Conservation (phyloP, 2,888 invertebrate species). For the Pristionchus japonicus region DNA sequence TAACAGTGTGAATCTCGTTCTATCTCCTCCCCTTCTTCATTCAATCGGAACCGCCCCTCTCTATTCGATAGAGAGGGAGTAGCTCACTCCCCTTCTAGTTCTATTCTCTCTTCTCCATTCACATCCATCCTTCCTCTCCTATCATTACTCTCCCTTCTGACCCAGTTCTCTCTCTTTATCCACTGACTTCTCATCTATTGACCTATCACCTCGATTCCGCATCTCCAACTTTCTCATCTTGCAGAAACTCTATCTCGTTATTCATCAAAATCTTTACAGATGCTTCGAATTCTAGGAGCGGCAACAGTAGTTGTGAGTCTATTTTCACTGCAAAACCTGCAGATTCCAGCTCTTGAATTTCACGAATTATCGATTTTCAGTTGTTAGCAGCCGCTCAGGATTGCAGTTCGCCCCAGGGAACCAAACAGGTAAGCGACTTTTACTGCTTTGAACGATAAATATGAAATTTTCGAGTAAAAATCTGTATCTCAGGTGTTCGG, state of each 20-base stretch:
- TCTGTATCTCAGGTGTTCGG: constrained; percentile 57
- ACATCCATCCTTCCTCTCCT: neutral
- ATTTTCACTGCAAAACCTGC: neutral
- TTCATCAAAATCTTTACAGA: constrained; percentile 1
- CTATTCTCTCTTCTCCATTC: neutral
- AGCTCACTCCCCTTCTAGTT: constrained; percentile 32
- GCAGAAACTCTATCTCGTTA: neutral
- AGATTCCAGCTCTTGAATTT: neutral
- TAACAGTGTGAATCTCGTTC: constrained; percentile 7
- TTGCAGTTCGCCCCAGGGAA: constrained; percentile 59
- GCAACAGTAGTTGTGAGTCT: constrained; percentile 28
- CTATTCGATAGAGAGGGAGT: neutral
- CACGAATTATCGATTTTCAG: neutral
- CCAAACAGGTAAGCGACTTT: constrained; percentile 50
- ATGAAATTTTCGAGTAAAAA: neutral
- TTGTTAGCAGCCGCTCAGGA: constrained; percentile 58
- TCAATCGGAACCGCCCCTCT: constrained; percentile 12
- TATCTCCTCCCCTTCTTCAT: constrained; percentile 23
- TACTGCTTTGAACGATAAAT: neutral
- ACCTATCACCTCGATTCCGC: neutral
- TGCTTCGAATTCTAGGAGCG: constrained; percentile 19
- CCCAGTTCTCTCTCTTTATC: neutral
- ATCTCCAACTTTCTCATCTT: neutral
- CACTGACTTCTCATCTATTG: neutral
- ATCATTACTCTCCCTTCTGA: constrained; percentile 27